A percentile compares a stretch with the other conserved stretches of the same genome.
Evolutionary conservation across 2,888 invertebrate genomes (phyloP).

Genomic region (Polyommatus iphigenia): DNA sequence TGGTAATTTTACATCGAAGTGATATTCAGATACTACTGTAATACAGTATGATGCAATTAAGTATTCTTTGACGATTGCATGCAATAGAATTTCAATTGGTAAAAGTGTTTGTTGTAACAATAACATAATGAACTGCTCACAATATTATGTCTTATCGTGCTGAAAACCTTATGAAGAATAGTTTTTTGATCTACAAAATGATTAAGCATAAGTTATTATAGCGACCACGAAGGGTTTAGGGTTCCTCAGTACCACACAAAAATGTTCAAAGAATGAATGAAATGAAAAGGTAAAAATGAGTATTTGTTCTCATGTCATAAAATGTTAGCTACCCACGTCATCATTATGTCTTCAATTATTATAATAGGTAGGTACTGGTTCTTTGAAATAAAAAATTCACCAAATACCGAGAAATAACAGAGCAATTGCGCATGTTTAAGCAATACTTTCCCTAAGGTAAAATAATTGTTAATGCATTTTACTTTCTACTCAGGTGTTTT

Average conservation of each 20-base stretch:
- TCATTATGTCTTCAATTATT: too few species aligned
- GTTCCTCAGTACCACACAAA: background rate
- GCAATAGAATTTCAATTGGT: constrained; percentile 60
- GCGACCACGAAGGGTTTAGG: background rate
- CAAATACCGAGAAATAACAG: background rate
- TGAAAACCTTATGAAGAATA: background rate
- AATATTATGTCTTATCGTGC: background rate
- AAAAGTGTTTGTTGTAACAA: constrained; percentile 38
- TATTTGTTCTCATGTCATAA: too few species aligned
- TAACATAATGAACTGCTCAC: constrained; percentile 36
- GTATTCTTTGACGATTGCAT: constrained; percentile 55
- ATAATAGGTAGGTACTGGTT: background rate
- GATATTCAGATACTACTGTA: constrained; percentile 56
- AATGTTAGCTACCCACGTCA: too few species aligned
- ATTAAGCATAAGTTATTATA: background rate
- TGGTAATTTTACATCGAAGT: constrained; percentile 47
- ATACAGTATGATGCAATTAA: constrained; percentile 59
- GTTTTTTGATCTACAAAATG: background rate
- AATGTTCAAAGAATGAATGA: too few species aligned
- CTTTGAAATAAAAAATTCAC: background rate
- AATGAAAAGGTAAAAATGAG: too few species aligned
- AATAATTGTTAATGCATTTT: background rate
- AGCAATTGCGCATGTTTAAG: background rate
- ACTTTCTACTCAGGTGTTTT: background rate
- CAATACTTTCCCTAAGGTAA: background rate